Conservation (phyloP, 2,797 vertebrate genomes). For the Falco naumanni region DNA sequence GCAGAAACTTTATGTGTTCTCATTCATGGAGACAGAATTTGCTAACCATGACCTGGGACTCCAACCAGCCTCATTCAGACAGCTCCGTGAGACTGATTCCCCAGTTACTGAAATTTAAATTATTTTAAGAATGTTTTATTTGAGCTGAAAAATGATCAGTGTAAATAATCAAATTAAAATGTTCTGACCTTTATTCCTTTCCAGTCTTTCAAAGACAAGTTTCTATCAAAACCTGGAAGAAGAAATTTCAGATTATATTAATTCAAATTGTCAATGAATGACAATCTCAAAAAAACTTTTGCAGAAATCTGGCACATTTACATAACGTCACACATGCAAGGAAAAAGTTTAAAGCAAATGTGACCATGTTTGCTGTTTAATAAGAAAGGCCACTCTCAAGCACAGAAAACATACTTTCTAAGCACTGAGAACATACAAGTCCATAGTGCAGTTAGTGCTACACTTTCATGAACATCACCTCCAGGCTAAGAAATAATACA, state of each 20-base stretch:
- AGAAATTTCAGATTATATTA: neutral
- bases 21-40: neutral
- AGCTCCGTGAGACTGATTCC: neutral
- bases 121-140: neutral
- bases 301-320: accelerated
- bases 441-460: neutral
- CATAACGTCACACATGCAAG: accelerated
- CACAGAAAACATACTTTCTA: neutral
- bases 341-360: neutral
- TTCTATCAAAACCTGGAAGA: neutral
- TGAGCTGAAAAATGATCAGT: accelerated
- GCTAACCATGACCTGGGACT: accelerated
- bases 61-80: neutral
- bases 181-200: slow-evolving; percentile 16
- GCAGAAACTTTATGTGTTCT: neutral
- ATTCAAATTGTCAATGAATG: neutral
- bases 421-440: neutral
- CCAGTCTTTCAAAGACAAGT: neutral
- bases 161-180: neutral
- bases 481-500: neutral
- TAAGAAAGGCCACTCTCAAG: neutral
- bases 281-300: neutral
- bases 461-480: neutral
- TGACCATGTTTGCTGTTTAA: neutral
- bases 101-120: neutral